A percentile compares a stretch with the other conserved stretches of the same genome.
phyloP scores from a whole-genome alignment of 2,888 invertebrate genomes.

The Tinea pellionella region DNA sequence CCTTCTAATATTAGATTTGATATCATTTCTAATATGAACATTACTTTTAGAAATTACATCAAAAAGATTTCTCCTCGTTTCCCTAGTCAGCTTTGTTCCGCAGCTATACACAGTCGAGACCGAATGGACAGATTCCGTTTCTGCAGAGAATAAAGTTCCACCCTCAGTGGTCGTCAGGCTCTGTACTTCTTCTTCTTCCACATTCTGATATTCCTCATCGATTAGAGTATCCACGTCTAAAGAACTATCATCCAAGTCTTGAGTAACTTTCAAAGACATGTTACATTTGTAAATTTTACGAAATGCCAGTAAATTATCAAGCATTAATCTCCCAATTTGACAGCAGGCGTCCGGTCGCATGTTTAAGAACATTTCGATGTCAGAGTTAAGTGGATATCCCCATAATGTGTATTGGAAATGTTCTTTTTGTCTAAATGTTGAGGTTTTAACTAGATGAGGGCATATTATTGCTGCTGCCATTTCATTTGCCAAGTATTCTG shows the following conservation, averaged over 20 bases:
- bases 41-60: constrained; percentile 55
- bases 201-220: constrained; percentile 59
- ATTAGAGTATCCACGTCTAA: constrained; percentile 53
- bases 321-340: constrained; percentile 63
- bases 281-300: constrained; percentile 58
- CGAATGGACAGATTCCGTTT: constrained; percentile 56
- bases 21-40: constrained; percentile 48
- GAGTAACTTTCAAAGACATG: constrained; percentile 35
- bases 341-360: constrained; percentile 70
- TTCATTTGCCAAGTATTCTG: constrained; percentile 73
- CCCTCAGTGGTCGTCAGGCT: constrained; percentile 47
- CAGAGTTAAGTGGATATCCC: constrained; percentile 68
- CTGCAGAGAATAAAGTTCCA: constrained; percentile 48
- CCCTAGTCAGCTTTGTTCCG: constrained; percentile 43
- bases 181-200: constrained; percentile 52
- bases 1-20: constrained; percentile 51
- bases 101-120: constrained; percentile 51
- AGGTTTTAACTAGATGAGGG: constrained; percentile 56
- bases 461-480: constrained; percentile 68
- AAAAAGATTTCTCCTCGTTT: constrained; percentile 52
- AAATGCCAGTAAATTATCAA: constrained; percentile 65
- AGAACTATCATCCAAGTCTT: constrained; percentile 46
- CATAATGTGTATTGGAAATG: constrained; percentile 67
- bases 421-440: constrained; percentile 60
- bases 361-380: constrained; percentile 69